Evolutionary conservation across 2,113 vertebrate species (phyloP), one percentile per base, ranked within the genome.

Genomic region (Tyto alba): DNA sequence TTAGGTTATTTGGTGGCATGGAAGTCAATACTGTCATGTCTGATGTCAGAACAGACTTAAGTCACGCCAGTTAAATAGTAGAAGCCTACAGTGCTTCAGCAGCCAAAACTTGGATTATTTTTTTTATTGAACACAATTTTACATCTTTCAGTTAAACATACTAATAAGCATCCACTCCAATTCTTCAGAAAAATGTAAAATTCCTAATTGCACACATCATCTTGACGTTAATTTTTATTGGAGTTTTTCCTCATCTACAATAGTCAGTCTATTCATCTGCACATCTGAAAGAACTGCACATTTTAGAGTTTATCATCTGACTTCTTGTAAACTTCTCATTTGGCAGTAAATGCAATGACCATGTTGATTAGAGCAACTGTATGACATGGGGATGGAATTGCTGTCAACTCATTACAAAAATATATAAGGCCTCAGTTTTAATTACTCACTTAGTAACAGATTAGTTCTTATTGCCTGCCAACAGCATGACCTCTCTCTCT

Each of bases 401-500:
- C 98, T 98, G 98, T 98, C 98, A 97, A 97, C 98, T 98, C 98
- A 78, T 98, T 99, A 98, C 92, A 95, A 98, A 99, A 99, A 99
- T 98, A 99, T 97, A 98, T 98, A 98, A 98, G 95, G 95, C 92
- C 98, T 99, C 98, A 98, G 98, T 98, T 98, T 98, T 98, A 99
- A 99, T 99, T 98, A 99, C 97, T 98, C 97, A 93, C 64, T 96
- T 96, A 97, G 97, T 97, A 98, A 98, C 96, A 96, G 98, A 98
- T 98, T 98, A 96, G 97, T 97, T 97, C 97, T 97, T 89, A 91
- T 96, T 95, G 89, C 95, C 97, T 97, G 98, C 98, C 98, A 98
- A 97, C 97, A 90, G 92, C 67, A 47, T 90, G 97, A 97, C 97
- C 96, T 95, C 95, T 93, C 82, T 94, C 92, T 90, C 22, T 48